Evolutionary conservation across 2,888 invertebrate species (phyloP), one percentile per base, ranked within the genome.

Genomic region (Seladonia tumulorum): DNA sequence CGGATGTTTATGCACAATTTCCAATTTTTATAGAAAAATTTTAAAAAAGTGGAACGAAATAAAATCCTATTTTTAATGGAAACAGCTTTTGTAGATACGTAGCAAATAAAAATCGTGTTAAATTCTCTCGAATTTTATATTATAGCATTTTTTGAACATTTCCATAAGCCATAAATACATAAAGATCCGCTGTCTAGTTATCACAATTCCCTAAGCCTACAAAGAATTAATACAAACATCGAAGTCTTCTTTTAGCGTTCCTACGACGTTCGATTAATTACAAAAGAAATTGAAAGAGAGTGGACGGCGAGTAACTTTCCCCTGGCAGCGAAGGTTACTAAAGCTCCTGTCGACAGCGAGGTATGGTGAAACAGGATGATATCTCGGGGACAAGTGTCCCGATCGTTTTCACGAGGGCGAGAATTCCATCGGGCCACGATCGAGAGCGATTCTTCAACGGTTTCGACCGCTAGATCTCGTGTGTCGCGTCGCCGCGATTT

Each of bases 401-500:
- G 66, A 66, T 49, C 79, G 57, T 47, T 63, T 76, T 63, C 57
- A 79, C 74, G 73, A 74, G 47, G 68, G n/a, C 66, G 29, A 79
- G 57, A 79, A 82, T 76, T 57, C 68, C 63, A 29, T 66, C 66
- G 29, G 8, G 10, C 29, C 18, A 63, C 18, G 35, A 22, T 29
- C 66, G 22, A 29, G 25, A 60, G 35, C 66, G 35, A 66, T 66
- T 29, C 66, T 35, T 66, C 66, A 35, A 66, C 66, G 18, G 8
- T 10, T 42, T 73, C 8, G 3, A 68, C 71, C 81, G 60, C 77
- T 77, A 39, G 53, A 87, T 83, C 83, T 70, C 74, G 77, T 85
- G 82, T 80, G 53, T 53, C 82, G 66, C 39, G 45, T 63, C 75
- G 39, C 60, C 45, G 63, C 83, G 84, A 84, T 81, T 88, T 88